Base-by-base conservation (phyloP, 2,113 vertebrate species). In the Andinoacara biseriatus region DNA sequence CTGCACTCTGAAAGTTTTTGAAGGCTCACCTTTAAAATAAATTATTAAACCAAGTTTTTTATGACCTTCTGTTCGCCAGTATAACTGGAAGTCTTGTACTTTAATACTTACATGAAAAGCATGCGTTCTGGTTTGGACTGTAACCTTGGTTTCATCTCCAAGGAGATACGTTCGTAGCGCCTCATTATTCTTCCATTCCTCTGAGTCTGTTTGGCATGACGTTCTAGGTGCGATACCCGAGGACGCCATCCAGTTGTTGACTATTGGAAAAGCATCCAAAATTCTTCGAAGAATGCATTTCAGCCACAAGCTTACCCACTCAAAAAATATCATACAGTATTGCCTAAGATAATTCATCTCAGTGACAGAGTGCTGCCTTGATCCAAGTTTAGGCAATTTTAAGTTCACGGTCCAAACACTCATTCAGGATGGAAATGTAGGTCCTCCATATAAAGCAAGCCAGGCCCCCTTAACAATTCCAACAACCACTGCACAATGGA, bases 101-200 rank as follows among this genome's bases (percentile, higher is more conserved):
- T 14, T 56, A 62, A 5, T 79, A 95, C 95, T 94, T 58, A 95
- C 96, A 65, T 93, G 76, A 78, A 96, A 96, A 2, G 81, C 57
- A 67, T 94, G 91, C 49, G 93, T 91, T 74, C 85, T 92, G 38
- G 96, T 96, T 86, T 94, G 92, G 62, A 96, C 88, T 5, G 90
- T 94, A 40, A 95, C 91, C 82, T 86, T 88, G 77, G 74, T 69
- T 67, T 67, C 85, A 80, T 91, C 86, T 81, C 81, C 83, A 35
- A 35, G 26, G 81, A 15, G 35, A 83, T 95, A 96, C 6, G 91
- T 94, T 38, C 94, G 87, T 1, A 86, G 88, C 0, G 81, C 90
- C 43, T 84, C 77, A 78, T 89, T 85, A 58, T 87, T 89, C 88
- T 85, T 88, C 96, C 95, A 96, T 52, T 89, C 76, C 11, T 93